Evolutionary conservation across 2,797 vertebrate genomes (phyloP), one percentile per base, ranked within the genome.

Genomic region (Paramormyrops hopkinsi): DNA sequence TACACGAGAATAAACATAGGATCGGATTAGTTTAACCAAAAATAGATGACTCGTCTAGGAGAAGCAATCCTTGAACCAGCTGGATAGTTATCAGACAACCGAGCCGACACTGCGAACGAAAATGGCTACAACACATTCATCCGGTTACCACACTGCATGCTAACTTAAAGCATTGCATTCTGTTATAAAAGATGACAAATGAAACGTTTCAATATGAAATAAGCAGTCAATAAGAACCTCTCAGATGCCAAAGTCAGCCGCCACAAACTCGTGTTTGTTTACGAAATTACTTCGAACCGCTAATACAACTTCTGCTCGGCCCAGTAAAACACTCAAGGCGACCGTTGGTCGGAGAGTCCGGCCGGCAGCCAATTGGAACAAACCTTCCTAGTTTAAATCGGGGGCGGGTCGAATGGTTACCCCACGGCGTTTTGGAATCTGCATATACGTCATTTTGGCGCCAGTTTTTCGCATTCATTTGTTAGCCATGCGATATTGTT

Each of bases 321-420:
- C 88, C 90, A 94, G 93, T 95, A 91, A 92, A 94, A 93, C 92
- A 95, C 97, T 98, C 98, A 97, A 97, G 97, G 97, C 98, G 97
- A 98, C 98, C 97, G 98, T 99, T 99, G 96, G 92, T 96, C 97
- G 97, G 94, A 91, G 97, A 97, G 87, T n/a, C 14, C 0, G 6
- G 1, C 0, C 25, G 0, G 51, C 90, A 76, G 89, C 96, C 96
- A 97, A 97, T 98, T 93, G 93, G 92, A 91, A 88, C 50, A 50
- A 19, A 44, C 0, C 29, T 69, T 6, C 29, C 0, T 84, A 88
- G 94, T 97, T 97, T 97, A 94, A 97, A 98, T 97, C 94, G 94
- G 91, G 92, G 95, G 95, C 94, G 94, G 94, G 87, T 46, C 89
- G 0, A 14, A 0, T 54, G 14, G 9, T 69, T 17, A 93, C 95